Evolutionary conservation across 1,140 invertebrate species (phyloP), one percentile per base, ranked within the genome.

Genomic region (Cataglyphis hispanica): DNA sequence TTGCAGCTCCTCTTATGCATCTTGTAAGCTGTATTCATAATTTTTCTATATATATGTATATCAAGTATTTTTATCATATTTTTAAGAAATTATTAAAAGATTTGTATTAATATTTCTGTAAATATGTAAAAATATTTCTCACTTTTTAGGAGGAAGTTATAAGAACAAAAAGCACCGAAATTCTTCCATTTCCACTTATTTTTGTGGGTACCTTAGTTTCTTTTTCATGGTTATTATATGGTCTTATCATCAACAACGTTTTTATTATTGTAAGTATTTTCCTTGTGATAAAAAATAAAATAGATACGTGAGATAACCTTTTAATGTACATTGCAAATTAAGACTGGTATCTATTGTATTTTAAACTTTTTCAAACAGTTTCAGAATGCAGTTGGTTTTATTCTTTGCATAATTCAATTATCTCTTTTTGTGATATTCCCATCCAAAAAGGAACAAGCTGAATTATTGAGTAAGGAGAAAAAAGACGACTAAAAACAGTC

Each of bases 111-210:
- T 72, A 56, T n/a, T n/a, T n/a, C n/a, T n/a, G n/a, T n/a, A n/a
- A n/a, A n/a, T n/a, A n/a, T n/a, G n/a, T 72, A 58, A 43, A 74
- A 19, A 61, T 70, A 83, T 77, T 25, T 19, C 37, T 83, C 11
- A 13, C 6, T 86, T 86, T 92, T 77, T 85, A 98, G 97, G 95
- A 95, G 90, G 95, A 97, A 64, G 96, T 98, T 56, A 96, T 98
- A 70, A 95, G 94, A 90, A 97, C 97, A 6, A 96, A 98, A 93
- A 97, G 97, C 93, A 97, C 97, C 0, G 97, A 97, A 74, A 96
- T 96, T 61, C 96, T 98, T 94, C 98, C 98, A 27, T 98, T 98
- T 92, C 97, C 98, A 8, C 95, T 98, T 27, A 98, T 98, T 88
- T 94, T 98, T 25, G 97, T 97, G 90, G 98, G 97, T 86, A 96